Percentiles rank a stretch among this genome's conserved stretches.
phyloP scores from a whole-genome alignment of 2,113 vertebrate genomes.

The Aphelocoma coerulescens region DNA sequence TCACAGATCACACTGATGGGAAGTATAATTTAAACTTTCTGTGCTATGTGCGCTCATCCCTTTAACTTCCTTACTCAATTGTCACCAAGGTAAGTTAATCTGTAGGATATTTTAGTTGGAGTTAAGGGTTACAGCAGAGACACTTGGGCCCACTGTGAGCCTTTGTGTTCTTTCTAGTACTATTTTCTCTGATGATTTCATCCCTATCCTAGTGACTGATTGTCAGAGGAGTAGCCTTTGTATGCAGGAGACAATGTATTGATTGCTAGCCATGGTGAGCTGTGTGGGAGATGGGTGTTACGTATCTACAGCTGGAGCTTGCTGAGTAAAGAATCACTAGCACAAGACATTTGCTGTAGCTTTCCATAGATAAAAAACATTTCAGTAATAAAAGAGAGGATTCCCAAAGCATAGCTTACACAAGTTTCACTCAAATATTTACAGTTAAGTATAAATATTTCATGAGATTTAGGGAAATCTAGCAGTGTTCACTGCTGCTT shows the following conservation, averaged over 20 bases:
- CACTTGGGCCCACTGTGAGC: neutral
- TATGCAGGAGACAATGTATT: conserved; percentile 12
- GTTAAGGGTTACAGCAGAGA: neutral
- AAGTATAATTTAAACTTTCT: neutral
- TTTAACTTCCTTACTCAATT: neutral
- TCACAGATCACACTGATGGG: neutral
- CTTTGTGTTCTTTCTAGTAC: neutral
- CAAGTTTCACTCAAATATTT: neutral
- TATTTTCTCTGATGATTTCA: conserved; percentile 27
- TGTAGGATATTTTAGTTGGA: neutral
- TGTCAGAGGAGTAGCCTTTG: conserved; percentile 1
- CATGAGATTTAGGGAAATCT: neutral
- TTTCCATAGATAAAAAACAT: neutral
- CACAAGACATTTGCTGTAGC: neutral
- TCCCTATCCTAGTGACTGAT: neutral
- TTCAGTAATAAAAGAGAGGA: neutral
- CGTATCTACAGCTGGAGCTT: neutral
- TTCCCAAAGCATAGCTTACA: neutral
- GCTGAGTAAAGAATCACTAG: neutral
- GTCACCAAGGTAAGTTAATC: neutral
- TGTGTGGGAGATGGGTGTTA: neutral
- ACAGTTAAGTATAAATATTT: neutral
- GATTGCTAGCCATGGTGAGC: neutral
- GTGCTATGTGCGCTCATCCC: neutral
- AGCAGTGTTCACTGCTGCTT: neutral